Evolutionary conservation across 2,888 invertebrate genomes (phyloP), one percentile per base, ranked within the genome.

Genomic region (Rhagium mordax): DNA sequence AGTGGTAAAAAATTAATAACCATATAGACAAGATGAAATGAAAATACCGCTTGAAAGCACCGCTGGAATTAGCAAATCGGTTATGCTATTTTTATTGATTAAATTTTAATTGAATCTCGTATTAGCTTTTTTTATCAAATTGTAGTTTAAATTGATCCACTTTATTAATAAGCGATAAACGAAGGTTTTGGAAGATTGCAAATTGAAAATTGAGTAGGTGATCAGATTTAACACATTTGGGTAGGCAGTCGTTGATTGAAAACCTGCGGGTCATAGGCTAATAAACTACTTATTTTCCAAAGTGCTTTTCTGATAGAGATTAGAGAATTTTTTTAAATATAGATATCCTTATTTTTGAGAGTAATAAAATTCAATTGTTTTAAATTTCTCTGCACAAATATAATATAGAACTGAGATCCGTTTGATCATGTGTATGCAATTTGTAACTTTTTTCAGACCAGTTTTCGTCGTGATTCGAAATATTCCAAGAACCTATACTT

Each of bases 1-100:
- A 27, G 6, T 16, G 33, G 33, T 16, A 59, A 59, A 33, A 59
- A 59, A 59, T 59, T 59, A 59, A 59, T 59, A 59, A 59, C 59
- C 27, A 59, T 16, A 27, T 6, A 13, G n/a, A 3, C 57, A 24
- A 18, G 18, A 10, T 33, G 59, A 33, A 59, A 59, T 59, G n/a
- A 27, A 59, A 55, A 29, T 29, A 15, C 29, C 27, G 16, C 27
- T 64, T 64, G 27, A 64, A 64, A 49, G 64, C 49, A 49, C 64
- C 64, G 64, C 64, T 27, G 27, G 33, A 29, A 64, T 51, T 51
- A 16, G 51, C 16, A 16, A 49, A 64, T 64, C 64, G 27, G 64
- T 64, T 64, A 49, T 64, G 64, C 49, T 64, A 64, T 64, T 64
- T 49, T 64, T 64, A 27, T 64, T 64, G 20, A 64, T 64, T 64